These are phyloP conservation scores for Bucco capensis DNA, from an alignment of 2,113 vertebrate genomes.

Conservation along the genomic window DNA sequence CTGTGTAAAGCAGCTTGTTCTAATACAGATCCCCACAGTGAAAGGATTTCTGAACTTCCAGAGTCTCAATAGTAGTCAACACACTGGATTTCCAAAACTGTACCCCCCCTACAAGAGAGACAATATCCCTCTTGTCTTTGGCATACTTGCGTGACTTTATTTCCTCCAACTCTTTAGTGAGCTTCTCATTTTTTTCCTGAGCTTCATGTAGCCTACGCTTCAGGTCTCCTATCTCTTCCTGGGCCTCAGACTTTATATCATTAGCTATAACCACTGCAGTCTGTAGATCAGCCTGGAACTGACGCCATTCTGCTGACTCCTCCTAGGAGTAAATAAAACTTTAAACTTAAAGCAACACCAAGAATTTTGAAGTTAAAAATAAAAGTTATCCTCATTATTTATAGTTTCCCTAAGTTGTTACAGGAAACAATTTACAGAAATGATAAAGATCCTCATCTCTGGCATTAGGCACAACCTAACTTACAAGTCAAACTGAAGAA, in stretches of 20 bases:
- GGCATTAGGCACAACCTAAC: background rate
- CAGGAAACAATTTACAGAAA: background rate
- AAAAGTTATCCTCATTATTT: background rate
- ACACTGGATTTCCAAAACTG: background rate
- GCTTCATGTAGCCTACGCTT: conserved; percentile 88
- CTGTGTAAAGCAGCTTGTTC: background rate
- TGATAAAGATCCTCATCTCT: background rate
- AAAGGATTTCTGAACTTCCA: background rate
- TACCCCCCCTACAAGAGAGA: too few species aligned
- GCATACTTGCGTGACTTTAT: conserved; percentile 93
- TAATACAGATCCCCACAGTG: background rate
- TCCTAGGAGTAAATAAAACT: conserved; percentile 71
- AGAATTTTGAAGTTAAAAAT: background rate
- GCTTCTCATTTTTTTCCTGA: conserved; percentile 91
- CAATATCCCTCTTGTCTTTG: background rate
- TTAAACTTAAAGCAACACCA: background rate
- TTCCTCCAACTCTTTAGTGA: conserved; percentile 91
- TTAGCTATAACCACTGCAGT: conserved; percentile 96
- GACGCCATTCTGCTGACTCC: conserved; percentile 94
- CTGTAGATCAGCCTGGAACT: conserved; percentile 95
- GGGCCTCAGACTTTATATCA: conserved; percentile 94
- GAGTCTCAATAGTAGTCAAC: background rate
- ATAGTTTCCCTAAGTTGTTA: background rate
- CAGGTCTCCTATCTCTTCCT: conserved; percentile 94
- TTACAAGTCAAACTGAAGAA: background rate